Conservation (phyloP, 2,113 vertebrate species). For the Lamprologus sp. region DNA sequence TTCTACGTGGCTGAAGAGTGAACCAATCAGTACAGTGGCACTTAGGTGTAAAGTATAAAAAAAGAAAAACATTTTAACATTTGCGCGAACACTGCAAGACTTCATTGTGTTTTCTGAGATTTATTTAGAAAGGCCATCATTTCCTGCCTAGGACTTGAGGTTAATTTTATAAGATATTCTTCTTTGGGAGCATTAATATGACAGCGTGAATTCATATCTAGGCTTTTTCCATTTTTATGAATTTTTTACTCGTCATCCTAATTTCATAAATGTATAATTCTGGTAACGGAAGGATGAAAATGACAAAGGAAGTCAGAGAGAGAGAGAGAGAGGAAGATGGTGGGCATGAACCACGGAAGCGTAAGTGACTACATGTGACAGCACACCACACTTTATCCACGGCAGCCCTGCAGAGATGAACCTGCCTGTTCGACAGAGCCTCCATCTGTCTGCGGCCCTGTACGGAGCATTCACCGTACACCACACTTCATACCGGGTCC, state of each 20-base stretch:
- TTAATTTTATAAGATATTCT: neutral
- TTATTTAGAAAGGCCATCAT: neutral
- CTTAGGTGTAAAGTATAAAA: neutral
- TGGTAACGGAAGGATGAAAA: neutral
- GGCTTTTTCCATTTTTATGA: neutral
- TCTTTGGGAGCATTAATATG: neutral
- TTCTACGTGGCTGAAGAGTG: neutral
- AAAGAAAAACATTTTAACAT: neutral
- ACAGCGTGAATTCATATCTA: neutral
- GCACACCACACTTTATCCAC: slow-evolving; percentile 58
- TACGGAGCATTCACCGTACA: slow-evolving; percentile 45
- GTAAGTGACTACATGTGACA: slow-evolving; percentile 71
- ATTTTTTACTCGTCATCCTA: neutral
- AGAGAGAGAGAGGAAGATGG: neutral
- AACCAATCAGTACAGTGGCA: neutral
- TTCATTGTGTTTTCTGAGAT: neutral
- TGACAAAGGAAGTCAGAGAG: neutral
- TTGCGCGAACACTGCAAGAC: rapidly evolving
- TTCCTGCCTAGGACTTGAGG: neutral
- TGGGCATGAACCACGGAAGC: slow-evolving; percentile 43
- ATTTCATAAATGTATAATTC: neutral
- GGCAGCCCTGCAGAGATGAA: slow-evolving; percentile 54
- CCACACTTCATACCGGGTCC: slow-evolving; percentile 36
- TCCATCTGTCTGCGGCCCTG: slow-evolving; percentile 69
- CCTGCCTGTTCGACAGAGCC: slow-evolving; percentile 43